These are phyloP conservation scores for Deilephila elpenor DNA, from an alignment of 2,888 invertebrate species.

Conservation along the genomic window DNA sequence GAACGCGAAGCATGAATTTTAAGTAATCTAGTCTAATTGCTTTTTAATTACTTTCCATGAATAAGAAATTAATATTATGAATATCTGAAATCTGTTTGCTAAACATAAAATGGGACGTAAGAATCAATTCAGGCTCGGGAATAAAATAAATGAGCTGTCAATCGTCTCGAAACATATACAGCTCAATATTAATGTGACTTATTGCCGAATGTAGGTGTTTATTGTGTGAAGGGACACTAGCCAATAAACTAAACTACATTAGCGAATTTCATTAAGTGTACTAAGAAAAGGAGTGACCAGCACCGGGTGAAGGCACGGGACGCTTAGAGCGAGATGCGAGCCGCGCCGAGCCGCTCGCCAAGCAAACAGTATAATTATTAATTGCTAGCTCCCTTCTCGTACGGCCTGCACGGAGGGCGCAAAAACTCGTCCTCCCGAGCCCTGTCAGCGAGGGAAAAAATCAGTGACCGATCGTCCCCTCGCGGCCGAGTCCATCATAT, in stretches of 20 bases:
- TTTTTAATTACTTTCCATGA: conserved; percentile 81
- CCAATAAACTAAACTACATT: conserved; percentile 36
- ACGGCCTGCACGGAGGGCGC: conserved; percentile 75
- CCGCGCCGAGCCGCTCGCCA: conserved; percentile 30
- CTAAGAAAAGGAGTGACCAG: conserved; percentile 71
- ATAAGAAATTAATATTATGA: conserved; percentile 47
- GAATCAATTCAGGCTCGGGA: neutral
- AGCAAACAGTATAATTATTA: conserved; percentile 71
- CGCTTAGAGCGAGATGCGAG: conserved; percentile 13
- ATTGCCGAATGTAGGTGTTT: neutral
- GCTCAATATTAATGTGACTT: neutral
- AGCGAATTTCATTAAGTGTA: conserved; percentile 60
- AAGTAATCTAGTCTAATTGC: conserved; percentile 78
- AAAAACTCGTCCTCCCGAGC: conserved; percentile 82
- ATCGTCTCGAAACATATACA: neutral
- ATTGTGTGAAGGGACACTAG: neutral
- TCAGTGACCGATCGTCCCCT: conserved; percentile 85
- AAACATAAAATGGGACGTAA: conserved; percentile 5
- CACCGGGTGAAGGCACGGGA: conserved; percentile 35
- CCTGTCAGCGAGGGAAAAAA: conserved; percentile 85
- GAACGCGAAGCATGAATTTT: conserved; percentile 77
- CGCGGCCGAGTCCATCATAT: conserved; percentile 85
- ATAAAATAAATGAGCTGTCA: neutral
- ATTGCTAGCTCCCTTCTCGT: conserved; percentile 78
- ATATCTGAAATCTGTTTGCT: conserved; percentile 26